A percentile compares a stretch with the other conserved stretches of the same genome.
Conservation (phyloP, 2,888 invertebrate species). For the Lithophane socia region DNA sequence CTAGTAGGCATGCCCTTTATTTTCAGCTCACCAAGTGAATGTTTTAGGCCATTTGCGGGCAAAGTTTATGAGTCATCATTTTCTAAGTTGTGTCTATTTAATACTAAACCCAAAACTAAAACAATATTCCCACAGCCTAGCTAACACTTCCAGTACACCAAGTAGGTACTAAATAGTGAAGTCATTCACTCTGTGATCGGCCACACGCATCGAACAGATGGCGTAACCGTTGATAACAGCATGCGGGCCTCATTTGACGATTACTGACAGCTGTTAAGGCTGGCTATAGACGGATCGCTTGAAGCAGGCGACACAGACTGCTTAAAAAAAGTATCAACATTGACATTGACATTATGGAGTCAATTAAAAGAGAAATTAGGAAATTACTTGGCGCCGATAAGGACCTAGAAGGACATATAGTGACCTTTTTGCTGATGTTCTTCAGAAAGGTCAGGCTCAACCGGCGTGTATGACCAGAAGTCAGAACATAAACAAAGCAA, state of each 20-base stretch:
- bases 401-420: background rate
- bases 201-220: conserved; percentile 67
- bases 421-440: background rate
- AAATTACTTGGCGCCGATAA: background rate
- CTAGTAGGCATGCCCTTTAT: conserved; percentile 4
- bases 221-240: conserved; percentile 63
- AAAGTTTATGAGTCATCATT: conserved; percentile 5
- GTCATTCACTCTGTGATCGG: conserved; percentile 50
- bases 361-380: background rate
- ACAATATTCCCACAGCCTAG: conserved; percentile 38
- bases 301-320: background rate
- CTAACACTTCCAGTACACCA: conserved; percentile 19
- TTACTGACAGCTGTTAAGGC: conserved; percentile 54
- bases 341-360: background rate
- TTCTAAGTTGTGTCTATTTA: background rate
- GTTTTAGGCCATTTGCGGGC: conserved; percentile 16
- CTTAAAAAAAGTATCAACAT: conserved; percentile 1
- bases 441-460: background rate
- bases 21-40: conserved; percentile 35
- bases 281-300: conserved; percentile 18
- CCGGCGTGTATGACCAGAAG: background rate
- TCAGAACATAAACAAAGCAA: background rate
- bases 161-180: conserved; percentile 54
- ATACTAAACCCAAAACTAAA: background rate
- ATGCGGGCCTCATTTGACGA: conserved; percentile 63